phyloP scores from a whole-genome alignment of 1,140 invertebrate species.

The Patella vulgata region DNA sequence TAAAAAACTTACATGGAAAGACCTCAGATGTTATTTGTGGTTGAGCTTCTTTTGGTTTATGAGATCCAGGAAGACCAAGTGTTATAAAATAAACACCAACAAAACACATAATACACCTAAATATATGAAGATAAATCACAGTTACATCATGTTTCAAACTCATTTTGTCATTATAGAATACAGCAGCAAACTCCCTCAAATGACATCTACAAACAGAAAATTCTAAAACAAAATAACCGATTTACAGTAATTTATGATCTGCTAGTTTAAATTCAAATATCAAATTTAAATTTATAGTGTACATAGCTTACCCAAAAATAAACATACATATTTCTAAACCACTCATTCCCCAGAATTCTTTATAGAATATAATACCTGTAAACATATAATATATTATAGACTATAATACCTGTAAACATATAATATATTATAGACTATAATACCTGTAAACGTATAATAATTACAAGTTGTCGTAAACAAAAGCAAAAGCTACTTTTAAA shows the following conservation, averaged over 20 bases:
- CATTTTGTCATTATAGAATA: too few relatives aligned
- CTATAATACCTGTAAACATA: not conserved
- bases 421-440: too few relatives aligned
- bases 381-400: conserved; percentile 1
- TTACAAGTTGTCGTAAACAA: too few relatives aligned
- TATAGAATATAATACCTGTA: conserved; percentile 62
- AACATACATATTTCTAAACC: conserved; percentile 62
- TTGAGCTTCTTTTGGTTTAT: conserved; percentile 21
- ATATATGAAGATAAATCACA: conserved; percentile 12
- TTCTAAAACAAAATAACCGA: too few relatives aligned
- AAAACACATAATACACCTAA: conserved; percentile 60
- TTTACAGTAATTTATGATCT: too few relatives aligned
- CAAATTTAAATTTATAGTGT: too few relatives aligned
- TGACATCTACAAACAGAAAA: too few relatives aligned
- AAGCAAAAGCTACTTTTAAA: too few relatives aligned
- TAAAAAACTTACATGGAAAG: conserved; percentile 46
- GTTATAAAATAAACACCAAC: conserved; percentile 63
- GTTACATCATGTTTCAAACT: too few relatives aligned
- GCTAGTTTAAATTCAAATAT: too few relatives aligned
- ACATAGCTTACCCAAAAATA: conserved; percentile 62
- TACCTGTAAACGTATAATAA: too few relatives aligned
- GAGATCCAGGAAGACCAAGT: conserved; percentile 17
- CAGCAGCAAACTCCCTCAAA: too few relatives aligned
- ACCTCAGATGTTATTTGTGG: conserved; percentile 40
- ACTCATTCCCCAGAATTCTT: conserved; percentile 62